phyloP scores from a whole-genome alignment of 1,140 invertebrate genomes.

The Trachymyrmex cornetzi region DNA sequence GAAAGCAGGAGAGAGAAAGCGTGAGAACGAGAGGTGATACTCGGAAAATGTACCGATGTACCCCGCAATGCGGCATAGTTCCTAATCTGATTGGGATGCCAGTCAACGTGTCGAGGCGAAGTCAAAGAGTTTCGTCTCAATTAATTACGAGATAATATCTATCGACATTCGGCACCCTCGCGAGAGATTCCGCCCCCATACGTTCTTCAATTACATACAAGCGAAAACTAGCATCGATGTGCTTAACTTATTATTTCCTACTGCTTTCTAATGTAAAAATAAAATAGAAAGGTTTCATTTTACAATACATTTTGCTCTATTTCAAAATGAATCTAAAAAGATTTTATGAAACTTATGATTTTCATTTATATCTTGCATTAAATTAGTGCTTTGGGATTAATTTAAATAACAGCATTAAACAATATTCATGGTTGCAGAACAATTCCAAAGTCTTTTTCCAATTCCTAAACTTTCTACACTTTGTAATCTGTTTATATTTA shows the following conservation, averaged over 20 bases:
- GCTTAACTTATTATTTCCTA: neutral
- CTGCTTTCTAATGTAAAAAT: neutral
- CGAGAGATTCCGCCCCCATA: neutral
- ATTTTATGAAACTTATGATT: neutral
- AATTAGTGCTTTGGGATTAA: neutral
- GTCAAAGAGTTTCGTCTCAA: conserved; percentile 59
- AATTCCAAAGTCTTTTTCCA: neutral
- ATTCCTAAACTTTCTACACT: neutral
- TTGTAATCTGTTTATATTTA: neutral
- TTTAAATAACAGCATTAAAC: neutral
- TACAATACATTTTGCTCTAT: neutral
- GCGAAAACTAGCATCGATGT: neutral
- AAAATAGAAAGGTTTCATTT: neutral
- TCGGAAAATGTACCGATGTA: conserved; percentile 50
- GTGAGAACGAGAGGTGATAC: neutral
- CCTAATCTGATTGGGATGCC: conserved; percentile 73
- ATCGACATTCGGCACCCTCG: conserved; percentile 13
- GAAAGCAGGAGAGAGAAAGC: conserved; percentile 13
- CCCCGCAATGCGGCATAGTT: conserved; percentile 75
- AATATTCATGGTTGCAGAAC: neutral
- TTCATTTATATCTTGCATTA: neutral
- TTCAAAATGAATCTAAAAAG: neutral
- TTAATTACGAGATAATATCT: conserved; percentile 54
- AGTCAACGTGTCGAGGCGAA: conserved; percentile 68
- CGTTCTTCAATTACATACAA: neutral